Conservation (phyloP, 2,888 invertebrate species). For the Acronicta psi region DNA sequence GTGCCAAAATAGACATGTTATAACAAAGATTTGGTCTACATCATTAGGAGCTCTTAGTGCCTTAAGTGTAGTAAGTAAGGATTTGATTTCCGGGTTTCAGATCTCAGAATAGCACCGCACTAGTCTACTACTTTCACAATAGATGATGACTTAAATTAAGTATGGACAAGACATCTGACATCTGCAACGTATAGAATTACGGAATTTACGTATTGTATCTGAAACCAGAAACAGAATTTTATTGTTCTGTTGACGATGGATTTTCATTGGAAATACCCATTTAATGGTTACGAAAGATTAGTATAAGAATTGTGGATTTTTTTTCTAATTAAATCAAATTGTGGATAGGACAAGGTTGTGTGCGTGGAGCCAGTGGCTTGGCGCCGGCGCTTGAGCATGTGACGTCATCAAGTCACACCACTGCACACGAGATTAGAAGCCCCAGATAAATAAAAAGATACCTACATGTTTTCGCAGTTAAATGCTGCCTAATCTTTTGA, state of each 20-base stretch:
- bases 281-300: conserved; percentile 35
- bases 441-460: conserved; percentile 36
- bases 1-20: too few relatives aligned
- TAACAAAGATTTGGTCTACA: too few relatives aligned
- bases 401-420: conserved; percentile 47
- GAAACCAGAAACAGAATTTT: conserved; percentile 30
- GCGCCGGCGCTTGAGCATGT: conserved; percentile 78
- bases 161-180: conserved; percentile 8
- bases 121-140: not conserved
- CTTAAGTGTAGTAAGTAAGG: too few relatives aligned
- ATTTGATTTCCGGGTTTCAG: too few relatives aligned
- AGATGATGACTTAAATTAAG: too few relatives aligned
- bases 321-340: conserved; percentile 57
- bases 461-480: not conserved
- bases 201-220: conserved; percentile 9
- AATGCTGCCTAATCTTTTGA: too few relatives aligned
- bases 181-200: conserved; percentile 20
- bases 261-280: conserved; percentile 51
- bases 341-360: conserved; percentile 65
- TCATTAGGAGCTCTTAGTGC: too few relatives aligned
- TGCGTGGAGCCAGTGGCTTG: conserved; percentile 60
- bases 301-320: conserved; percentile 51
- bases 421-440: conserved; percentile 45
- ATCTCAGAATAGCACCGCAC: not conserved
- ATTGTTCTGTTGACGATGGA: conserved; percentile 21